phyloP scores from a whole-genome alignment of 2,888 invertebrate species.

The Sphinx pinastri region DNA sequence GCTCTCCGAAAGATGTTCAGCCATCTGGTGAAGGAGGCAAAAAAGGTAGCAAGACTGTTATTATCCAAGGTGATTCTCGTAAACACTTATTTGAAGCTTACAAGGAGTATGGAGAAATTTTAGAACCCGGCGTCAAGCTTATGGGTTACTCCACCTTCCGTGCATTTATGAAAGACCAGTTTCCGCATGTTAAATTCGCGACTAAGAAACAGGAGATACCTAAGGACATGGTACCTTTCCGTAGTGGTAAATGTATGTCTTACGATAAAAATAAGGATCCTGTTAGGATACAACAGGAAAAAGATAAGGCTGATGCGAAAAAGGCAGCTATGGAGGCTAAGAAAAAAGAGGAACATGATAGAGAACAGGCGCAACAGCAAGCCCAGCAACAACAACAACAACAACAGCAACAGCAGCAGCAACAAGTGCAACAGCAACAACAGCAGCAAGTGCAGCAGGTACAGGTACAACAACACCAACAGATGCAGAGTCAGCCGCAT shows the following conservation, averaged over 20 bases:
- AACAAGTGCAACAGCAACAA: slow-evolving; percentile 71
- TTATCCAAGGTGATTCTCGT: slow-evolving; percentile 82
- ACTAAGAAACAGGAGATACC: slow-evolving; percentile 82
- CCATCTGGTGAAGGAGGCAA: slow-evolving; percentile 77
- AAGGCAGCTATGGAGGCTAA: slow-evolving; percentile 80
- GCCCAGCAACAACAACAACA: slow-evolving; percentile 61
- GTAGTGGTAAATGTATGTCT: slow-evolving; percentile 81
- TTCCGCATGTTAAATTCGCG: slow-evolving; percentile 90
- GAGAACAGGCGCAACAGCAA: slow-evolving; percentile 71
- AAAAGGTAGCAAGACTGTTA: slow-evolving; percentile 77
- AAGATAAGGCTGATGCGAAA: slow-evolving; percentile 78
- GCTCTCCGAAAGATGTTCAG: slow-evolving; percentile 79
- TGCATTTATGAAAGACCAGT: slow-evolving; percentile 92
- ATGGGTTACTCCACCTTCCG: slow-evolving; percentile 93
- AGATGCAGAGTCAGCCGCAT: slow-evolving; percentile 72
- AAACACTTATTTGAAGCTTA: slow-evolving; percentile 90
- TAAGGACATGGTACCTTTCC: slow-evolving; percentile 79
- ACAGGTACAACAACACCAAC: slow-evolving; percentile 75
- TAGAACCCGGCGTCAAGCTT: slow-evolving; percentile 88
- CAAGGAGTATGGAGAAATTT: slow-evolving; percentile 88
- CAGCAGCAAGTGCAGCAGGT: slow-evolving; percentile 74
- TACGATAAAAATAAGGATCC: slow-evolving; percentile 83
- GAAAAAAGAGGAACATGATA: slow-evolving; percentile 77
- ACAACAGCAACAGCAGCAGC: slow-evolving; percentile 65
- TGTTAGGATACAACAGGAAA: slow-evolving; percentile 76